A percentile compares a stretch with the other conserved stretches of the same genome.
These are phyloP conservation scores for Semotilus atromaculatus DNA, from an alignment of 2,797 vertebrate species.

Conservation along the genomic window DNA sequence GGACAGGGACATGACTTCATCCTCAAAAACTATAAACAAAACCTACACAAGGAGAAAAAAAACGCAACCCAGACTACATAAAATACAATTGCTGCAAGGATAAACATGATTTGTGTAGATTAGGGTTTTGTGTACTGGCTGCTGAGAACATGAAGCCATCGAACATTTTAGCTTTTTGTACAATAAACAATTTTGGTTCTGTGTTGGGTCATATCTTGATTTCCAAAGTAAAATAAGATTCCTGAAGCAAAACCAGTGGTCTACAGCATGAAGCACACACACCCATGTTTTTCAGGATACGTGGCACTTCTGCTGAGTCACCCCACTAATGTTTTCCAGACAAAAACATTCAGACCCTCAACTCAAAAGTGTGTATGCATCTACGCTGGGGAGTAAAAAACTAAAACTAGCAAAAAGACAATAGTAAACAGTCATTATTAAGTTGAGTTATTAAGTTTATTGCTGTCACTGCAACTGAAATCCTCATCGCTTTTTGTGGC, in stretches of 20 bases:
- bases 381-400: not conserved
- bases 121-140: not conserved
- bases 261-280: not conserved
- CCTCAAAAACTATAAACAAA: not conserved
- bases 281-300: not conserved
- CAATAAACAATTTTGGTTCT: not conserved
- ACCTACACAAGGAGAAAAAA: not conserved
- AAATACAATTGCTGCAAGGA: not conserved
- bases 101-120: not conserved
- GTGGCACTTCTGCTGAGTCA: constrained; percentile 68
- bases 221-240: not conserved
- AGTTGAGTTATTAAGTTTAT: not conserved
- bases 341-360: constrained; percentile 39
- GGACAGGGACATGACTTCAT: not conserved
- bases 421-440: not conserved
- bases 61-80: not conserved
- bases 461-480: not conserved
- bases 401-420: not conserved
- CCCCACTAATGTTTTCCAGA: constrained; percentile 65
- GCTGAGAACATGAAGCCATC: not conserved
- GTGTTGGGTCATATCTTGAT: not conserved
- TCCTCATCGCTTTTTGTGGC: not conserved
- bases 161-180: not conserved
- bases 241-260: constrained; percentile 4
- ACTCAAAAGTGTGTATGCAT: not conserved